These are phyloP conservation scores for Gobiocypris rarus DNA, from an alignment of 2,113 vertebrate species.

Conservation along the genomic window DNA sequence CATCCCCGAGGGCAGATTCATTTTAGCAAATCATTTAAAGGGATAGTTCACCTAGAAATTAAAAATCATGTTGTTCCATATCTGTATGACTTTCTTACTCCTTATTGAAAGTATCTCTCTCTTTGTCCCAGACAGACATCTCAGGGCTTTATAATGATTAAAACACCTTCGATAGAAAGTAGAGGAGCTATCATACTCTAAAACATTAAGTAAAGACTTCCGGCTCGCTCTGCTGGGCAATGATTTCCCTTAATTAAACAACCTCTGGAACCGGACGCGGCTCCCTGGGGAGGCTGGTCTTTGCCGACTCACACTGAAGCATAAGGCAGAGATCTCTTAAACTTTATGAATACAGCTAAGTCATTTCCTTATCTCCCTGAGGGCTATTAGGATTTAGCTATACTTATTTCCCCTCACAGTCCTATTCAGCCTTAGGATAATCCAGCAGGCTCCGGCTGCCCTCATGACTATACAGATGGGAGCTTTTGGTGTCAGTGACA, in stretches of 20 bases:
- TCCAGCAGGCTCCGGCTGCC: slow-evolving; percentile 19
- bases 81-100: not conserved
- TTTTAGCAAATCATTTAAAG: slow-evolving; percentile 18
- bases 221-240: slow-evolving; percentile 65
- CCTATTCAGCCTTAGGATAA: slow-evolving; percentile 43
- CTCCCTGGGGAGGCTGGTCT: slow-evolving; percentile 60
- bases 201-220: slow-evolving; percentile 71
- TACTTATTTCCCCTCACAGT: slow-evolving; percentile 62
- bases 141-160: not conserved
- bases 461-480: slow-evolving; percentile 30
- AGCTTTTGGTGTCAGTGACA: slow-evolving; percentile 26
- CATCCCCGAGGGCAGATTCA: slow-evolving; percentile 5
- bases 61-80: not conserved
- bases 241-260: slow-evolving; percentile 77
- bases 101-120: slow-evolving; percentile 7
- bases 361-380: slow-evolving; percentile 55
- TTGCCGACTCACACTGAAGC: slow-evolving; percentile 59
- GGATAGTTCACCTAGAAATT: not conserved
- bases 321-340: slow-evolving; percentile 66
- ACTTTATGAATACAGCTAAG: slow-evolving; percentile 68
- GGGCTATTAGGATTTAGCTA: slow-evolving; percentile 62
- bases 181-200: slow-evolving; percentile 64
- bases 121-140: not conserved
- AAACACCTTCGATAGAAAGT: slow-evolving; percentile 58
- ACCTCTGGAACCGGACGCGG: slow-evolving; percentile 61